Base-by-base conservation (phyloP, 2,113 vertebrate species). In the Urocynchramus pylzowi region DNA sequence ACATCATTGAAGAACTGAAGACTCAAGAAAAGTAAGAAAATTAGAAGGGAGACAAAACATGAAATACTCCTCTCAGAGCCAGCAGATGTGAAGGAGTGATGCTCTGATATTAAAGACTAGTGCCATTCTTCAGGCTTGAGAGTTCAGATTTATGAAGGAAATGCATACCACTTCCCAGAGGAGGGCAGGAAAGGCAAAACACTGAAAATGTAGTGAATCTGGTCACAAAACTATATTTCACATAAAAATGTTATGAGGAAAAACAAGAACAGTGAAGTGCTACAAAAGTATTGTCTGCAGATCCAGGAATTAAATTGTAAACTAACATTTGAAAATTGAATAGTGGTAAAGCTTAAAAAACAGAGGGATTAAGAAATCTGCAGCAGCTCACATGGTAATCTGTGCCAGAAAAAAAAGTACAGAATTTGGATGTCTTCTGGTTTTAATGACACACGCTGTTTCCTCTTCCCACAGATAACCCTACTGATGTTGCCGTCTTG, bases 391-490 rank as follows among this genome's bases (percentile, higher is more conserved):
- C 56, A 90, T 57, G 45, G 87, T 77, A 91, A 93, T 93, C 83
- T 89, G 42, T 91, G 90, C 78, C 88, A 91, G 79, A 24, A 77
- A 61, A 92, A 92, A 70, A 95, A 60, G 59, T 47, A 93, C 41
- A 82, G 85, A 91, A 91, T 77, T 87, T 91, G 80, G 84, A 77
- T 94, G 50, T 88, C 50, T 93, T 93, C 78, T 89, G 74, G 35
- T 93, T 97, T 94, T 96, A 94, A 95, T 88, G 91, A 95, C 67
- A 93, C 87, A 94, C 3, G 10, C 50, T 53, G 84, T 89, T 97
- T 96, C 91, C 95, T 96, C 92, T 96, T 96, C 95, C 95, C 87
- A 88, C 87, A 96, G 87, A 93, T 88, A 96, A 76, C 87, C 90
- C 80, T 85, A 63, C 67, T 88, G 94, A 74, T 95, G 95, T 69